Base-by-base conservation (phyloP, 2,113 vertebrate species). In the Catharus bicknelli region DNA sequence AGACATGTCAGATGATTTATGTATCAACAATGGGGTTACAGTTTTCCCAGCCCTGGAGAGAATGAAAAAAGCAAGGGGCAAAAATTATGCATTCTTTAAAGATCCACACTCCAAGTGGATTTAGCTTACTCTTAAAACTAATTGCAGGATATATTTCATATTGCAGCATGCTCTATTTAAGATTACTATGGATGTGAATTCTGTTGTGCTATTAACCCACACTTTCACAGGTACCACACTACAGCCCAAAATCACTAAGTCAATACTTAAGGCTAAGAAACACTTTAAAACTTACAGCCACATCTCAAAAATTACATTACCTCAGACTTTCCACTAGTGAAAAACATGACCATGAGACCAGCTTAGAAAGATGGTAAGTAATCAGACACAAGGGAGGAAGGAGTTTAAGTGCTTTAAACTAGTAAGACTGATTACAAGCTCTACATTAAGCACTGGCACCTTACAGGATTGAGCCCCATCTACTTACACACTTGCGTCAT, bases 361-460 rank as follows among this genome's bases (percentile, higher is more conserved):
- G 90, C 43, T 90, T 45, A 73, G 67, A 54, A 40, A 69, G 55
- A 79, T 26, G 29, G 42, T 10, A 91, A 94, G 40, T 20, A 81
- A 95, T 64, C 68, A 93, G 79, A 70, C 67, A 88, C 43, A 45
- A 36, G 54, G 48, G 61, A 87, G 36, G 67, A 93, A 85, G 59
- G 70, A 82, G 34, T 88, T 70, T 88, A 95, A 94, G 51, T 69
- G n/a, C 59, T 73, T 88, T 77, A 94, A 90, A 66, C 61, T 40
- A 88, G 58, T 51, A 84, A 4, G 32, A 67, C 76, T 34, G 40
- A 80, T 90, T 64, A 90, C 32, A 87, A 47, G 72, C 63, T 66
- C 82, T 18, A 0, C 4, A 3, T 63, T 85, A 91, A 93, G 72
- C 74, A 59, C 63, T 50, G 55, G 64, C 48, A 94, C 75, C 86